Evolutionary conservation across 2,797 vertebrate species (phyloP).

Genomic region (Borostomias antarcticus): DNA sequence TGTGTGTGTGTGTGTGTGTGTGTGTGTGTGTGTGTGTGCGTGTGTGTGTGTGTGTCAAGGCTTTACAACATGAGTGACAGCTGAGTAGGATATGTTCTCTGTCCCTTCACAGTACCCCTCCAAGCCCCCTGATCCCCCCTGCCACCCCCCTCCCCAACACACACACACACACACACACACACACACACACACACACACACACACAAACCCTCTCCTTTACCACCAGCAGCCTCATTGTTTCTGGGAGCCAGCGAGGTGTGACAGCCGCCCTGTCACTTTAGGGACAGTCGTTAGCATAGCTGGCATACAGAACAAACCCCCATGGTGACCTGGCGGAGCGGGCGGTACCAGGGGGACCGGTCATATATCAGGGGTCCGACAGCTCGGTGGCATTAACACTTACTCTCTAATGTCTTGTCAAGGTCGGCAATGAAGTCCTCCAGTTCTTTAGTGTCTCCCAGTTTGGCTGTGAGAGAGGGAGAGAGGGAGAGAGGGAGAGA

Average conservation of each 20-base stretch:
- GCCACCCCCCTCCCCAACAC: neutral
- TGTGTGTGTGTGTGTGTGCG: neutral
- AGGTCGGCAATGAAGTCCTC: conserved; percentile 98
- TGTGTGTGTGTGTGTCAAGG: neutral
- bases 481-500: neutral
- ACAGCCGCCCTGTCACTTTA: conserved; percentile 27
- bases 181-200: neutral
- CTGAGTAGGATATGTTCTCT: conserved; percentile 32
- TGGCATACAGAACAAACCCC: conserved; percentile 19
- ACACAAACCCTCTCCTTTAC: conserved; percentile 2
- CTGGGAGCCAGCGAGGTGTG: conserved; percentile 26
- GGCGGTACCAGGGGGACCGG: neutral
- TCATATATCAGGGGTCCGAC: conserved; percentile 28
- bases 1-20: neutral
- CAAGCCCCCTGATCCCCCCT: conserved; percentile 17
- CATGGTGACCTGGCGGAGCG: conserved; percentile 9
- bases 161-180: neutral
- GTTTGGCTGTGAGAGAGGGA: conserved; percentile 83
- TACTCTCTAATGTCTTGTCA: conserved; percentile 93
- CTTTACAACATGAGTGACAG: conserved; percentile 27
- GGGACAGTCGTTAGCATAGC: conserved; percentile 41
- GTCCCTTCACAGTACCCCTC: conserved; percentile 18
- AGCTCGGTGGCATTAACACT: conserved; percentile 63
- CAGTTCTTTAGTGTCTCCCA: conserved; percentile 96
- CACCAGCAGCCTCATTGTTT: conserved; percentile 31